Evolutionary conservation across 2,888 invertebrate genomes (phyloP).

Genomic region (Myopa testacea): DNA sequence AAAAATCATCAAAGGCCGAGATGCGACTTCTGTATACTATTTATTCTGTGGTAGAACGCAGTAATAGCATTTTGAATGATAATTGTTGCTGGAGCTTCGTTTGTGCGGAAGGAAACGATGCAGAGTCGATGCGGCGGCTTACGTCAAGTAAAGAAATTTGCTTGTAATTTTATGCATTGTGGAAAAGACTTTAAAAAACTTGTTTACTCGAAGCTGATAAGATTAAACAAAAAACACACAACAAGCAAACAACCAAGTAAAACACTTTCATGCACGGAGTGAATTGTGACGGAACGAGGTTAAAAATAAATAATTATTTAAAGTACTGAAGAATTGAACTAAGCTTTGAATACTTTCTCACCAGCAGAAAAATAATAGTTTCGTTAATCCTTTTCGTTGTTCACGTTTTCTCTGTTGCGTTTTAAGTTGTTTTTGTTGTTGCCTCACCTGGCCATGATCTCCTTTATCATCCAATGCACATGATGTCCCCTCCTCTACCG

Average conservation of each 20-base stretch:
- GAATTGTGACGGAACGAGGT: conserved; percentile 5
- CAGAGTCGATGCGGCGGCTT: neutral
- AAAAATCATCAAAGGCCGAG: too few species aligned
- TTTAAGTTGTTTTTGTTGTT: conserved; percentile 5
- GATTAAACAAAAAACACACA: neutral
- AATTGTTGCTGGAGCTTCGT: neutral
- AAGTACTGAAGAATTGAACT: neutral
- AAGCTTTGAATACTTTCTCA: conserved; percentile 3
- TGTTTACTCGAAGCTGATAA: conserved; percentile 30
- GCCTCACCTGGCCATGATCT: neutral
- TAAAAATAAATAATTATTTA: conserved; percentile 20
- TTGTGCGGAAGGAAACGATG: neutral
- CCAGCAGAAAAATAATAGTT: conserved; percentile 41
- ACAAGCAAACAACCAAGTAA: neutral
- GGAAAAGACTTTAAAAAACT: conserved; percentile 19
- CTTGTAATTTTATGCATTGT: conserved; percentile 24
- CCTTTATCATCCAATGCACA: neutral
- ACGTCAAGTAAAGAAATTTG: conserved; percentile 13
- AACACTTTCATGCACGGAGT: neutral
- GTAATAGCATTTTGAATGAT: neutral
- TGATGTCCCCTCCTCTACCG: conserved; percentile 5
- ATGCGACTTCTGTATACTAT: too few species aligned
- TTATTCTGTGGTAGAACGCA: too few species aligned
- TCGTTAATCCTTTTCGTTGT: conserved; percentile 43
- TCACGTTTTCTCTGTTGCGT: conserved; percentile 23